Evolutionary conservation across 2,888 invertebrate species (phyloP).

Genomic region (Eurytoma californica): DNA sequence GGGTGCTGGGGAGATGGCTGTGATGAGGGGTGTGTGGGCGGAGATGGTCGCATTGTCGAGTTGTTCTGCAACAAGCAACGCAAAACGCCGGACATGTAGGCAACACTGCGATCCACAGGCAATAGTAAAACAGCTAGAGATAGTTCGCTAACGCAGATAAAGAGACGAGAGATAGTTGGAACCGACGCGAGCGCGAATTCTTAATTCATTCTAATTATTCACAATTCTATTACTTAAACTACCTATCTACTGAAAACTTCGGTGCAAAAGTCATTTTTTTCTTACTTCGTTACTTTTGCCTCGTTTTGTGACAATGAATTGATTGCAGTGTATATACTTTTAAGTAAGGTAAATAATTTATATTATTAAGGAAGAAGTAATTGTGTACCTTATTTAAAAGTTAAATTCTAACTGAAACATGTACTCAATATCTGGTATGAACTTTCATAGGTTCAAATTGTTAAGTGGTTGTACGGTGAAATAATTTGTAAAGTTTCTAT

Average conservation of each 20-base stretch:
- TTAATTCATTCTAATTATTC: background rate
- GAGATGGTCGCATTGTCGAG: conserved; percentile 89
- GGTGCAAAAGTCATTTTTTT: too few species aligned
- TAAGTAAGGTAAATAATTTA: background rate
- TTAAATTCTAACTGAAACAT: too few species aligned
- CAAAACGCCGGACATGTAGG: conserved; percentile 74
- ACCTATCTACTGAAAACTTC: too few species aligned
- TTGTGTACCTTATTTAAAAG: too few species aligned
- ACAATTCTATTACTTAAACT: too few species aligned
- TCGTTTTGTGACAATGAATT: background rate
- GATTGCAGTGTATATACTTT: background rate
- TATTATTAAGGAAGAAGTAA: background rate
- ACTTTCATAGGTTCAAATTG: too few species aligned
- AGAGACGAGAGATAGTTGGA: background rate
- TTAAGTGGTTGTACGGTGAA: too few species aligned
- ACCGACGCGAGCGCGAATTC: background rate
- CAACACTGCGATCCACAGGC: conserved; percentile 73
- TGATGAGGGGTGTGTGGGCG: conserved; percentile 91
- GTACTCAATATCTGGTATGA: too few species aligned
- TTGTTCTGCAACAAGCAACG: conserved; percentile 79
- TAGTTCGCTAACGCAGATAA: conserved; percentile 13
- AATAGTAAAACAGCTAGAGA: conserved; percentile 45
- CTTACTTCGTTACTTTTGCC: too few species aligned
- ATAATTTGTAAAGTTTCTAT: too few species aligned
- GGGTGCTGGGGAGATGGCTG: conserved; percentile 91